Base-by-base conservation (phyloP, 2,113 vertebrate species). In the Trogon surrucura region DNA sequence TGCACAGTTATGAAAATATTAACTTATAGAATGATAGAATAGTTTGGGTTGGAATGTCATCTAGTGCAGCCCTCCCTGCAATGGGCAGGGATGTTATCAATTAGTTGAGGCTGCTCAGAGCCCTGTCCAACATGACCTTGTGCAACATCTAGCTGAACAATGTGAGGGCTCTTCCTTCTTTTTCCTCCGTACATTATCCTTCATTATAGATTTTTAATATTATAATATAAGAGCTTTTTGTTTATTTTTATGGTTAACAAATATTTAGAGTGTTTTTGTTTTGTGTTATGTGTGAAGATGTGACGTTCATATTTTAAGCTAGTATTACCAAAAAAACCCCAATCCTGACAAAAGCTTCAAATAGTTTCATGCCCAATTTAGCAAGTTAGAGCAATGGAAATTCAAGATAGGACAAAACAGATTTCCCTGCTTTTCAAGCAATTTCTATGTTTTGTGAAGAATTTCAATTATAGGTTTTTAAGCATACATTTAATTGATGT, bases 281-380 rank as follows among this genome's bases (percentile, higher is more conserved):
- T 93, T 95, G 19, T 20, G 78, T 3, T 83, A 86, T 92, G 23
- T 30, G 11, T 50, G 32, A 88, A 77, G 26, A 5, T 16, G 30
- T 32, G 23, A 57, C 54, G 5, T 61, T 70, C 75, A 15, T 48
- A 44, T 66, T 87, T 93, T 45, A 66, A 69, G 22, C 3, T 79
- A 72, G 23, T 38, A 34, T 65, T 95, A 83, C 10, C 25, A 93
- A 93, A 81, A n/a, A 34, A 69, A 58, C 21, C 21, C 53, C 17
- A 88, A 65, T 21, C 16, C 21, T 69, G n/a, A 57, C 23, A 69
- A 80, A 36, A 62, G 51, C 69, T 91, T 85, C 78, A 62, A 84
- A 64, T 41, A 11, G 80, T 70, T 92, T 97, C 27, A 75, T 89
- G 45, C 8, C 61, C 27, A 79, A 92, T 91, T 86, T 96, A 38